Evolutionary conservation across 2,113 vertebrate species (phyloP).

Genomic region (Malurus melanocephalus): DNA sequence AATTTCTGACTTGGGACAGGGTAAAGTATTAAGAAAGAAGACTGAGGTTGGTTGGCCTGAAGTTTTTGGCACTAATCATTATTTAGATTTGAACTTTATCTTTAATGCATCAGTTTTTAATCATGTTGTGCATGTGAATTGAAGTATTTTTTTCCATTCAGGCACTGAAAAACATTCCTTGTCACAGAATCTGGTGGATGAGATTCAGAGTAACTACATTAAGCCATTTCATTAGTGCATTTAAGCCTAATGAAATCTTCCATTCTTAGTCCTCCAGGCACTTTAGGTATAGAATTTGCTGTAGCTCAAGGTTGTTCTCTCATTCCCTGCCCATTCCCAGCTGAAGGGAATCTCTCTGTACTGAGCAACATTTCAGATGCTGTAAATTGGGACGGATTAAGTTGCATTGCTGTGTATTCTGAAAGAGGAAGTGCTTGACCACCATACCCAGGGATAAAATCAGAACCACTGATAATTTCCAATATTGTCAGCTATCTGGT

Average conservation of each 20-base stretch:
- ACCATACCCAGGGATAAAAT: neutral
- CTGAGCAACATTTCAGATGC: neutral
- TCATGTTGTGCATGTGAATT: neutral
- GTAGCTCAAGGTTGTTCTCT: conserved; percentile 23
- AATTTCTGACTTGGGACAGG: conserved; percentile 31
- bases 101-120: conserved; percentile 32
- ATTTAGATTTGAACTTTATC: conserved; percentile 44
- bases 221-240: conserved; percentile 46
- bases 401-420: neutral
- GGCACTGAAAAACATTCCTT: neutral
- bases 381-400: neutral
- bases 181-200: conserved; percentile 28
- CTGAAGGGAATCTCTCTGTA: neutral
- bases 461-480: neutral
- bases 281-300: conserved; percentile 35
- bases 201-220: conserved; percentile 35
- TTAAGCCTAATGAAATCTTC: conserved; percentile 62
- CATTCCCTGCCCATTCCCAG: conserved; percentile 15
- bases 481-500: neutral
- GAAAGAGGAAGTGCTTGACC: conserved; percentile 5
- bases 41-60: neutral
- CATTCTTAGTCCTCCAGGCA: neutral
- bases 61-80: conserved; percentile 27
- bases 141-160: conserved; percentile 4
- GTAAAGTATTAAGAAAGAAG: neutral